A percentile compares a stretch with the other conserved stretches of the same genome.
phyloP scores from a whole-genome alignment of 2,888 invertebrate species.

The Alloscopus bannaensis region DNA sequence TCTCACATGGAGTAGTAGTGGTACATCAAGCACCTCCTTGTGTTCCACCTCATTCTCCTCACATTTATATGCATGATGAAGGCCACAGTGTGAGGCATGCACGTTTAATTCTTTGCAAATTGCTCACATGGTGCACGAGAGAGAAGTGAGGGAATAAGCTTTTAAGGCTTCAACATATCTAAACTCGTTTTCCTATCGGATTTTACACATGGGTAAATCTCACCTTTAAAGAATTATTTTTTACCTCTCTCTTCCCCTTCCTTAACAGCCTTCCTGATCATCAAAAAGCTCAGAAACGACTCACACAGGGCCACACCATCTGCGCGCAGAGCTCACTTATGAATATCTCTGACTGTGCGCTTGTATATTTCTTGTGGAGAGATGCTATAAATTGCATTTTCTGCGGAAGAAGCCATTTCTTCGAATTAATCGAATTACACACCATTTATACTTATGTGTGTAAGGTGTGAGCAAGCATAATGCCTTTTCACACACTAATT shows the following conservation, averaged over 20 bases:
- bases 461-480: no score
- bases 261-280: not conserved
- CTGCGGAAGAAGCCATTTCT: slow-evolving; percentile 54
- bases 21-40: slow-evolving; percentile 16
- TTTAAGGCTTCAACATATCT: slow-evolving; percentile 34
- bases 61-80: slow-evolving; percentile 36
- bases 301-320: slow-evolving; percentile 21
- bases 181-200: slow-evolving; percentile 41
- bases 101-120: slow-evolving; percentile 55
- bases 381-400: slow-evolving; percentile 61
- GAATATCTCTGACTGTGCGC: slow-evolving; percentile 34
- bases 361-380: no score
- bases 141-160: slow-evolving; percentile 11
- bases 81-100: slow-evolving; percentile 42
- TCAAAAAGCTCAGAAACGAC: no score
- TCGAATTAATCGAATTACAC: slow-evolving; percentile 62
- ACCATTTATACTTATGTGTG: no score
- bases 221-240: slow-evolving; percentile 31
- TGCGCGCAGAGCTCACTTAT: slow-evolving; percentile 37
- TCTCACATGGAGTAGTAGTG: no score
- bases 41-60: slow-evolving; percentile 9
- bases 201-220: slow-evolving; percentile 29
- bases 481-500: no score
- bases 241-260: not conserved
- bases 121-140: slow-evolving; percentile 28